Conservation (phyloP, 2,797 vertebrate genomes). For the Channa striata region DNA sequence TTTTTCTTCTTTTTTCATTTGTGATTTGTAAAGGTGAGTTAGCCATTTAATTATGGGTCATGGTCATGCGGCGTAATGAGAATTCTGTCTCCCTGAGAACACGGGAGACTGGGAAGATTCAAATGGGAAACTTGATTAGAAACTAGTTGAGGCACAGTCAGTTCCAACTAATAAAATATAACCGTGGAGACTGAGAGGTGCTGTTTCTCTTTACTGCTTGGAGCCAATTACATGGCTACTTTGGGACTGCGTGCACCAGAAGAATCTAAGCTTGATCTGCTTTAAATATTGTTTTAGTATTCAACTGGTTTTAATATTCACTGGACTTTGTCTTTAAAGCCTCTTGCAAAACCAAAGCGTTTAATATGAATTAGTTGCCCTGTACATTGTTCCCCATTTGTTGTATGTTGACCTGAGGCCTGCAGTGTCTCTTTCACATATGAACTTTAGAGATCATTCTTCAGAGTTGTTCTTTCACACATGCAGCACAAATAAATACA, state of each 20-base stretch:
- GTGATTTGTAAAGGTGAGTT: conserved; percentile 51
- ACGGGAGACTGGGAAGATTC: background rate
- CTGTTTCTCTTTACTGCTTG: background rate
- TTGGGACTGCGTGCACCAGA: background rate
- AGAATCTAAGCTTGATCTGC: background rate
- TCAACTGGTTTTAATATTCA: too few species aligned
- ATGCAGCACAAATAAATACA: too few species aligned
- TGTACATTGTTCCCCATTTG: too few species aligned
- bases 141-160: background rate
- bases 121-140: conserved; percentile 9
- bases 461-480: too few species aligned
- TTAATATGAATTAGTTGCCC: too few species aligned
- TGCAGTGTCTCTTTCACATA: too few species aligned
- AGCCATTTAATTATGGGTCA: conserved; percentile 56
- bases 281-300: too few species aligned
- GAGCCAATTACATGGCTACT: background rate
- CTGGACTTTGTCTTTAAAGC: too few species aligned
- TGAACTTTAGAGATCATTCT: too few species aligned
- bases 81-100: conserved; percentile 1
- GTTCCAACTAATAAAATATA: conserved; percentile 2
- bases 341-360: too few species aligned
- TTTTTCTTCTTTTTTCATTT: conserved; percentile 39
- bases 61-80: conserved; percentile 1
- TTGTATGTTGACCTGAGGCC: too few species aligned
- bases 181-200: background rate